Base-by-base conservation (phyloP, 2,888 invertebrate species). In the Colletes collaris region DNA sequence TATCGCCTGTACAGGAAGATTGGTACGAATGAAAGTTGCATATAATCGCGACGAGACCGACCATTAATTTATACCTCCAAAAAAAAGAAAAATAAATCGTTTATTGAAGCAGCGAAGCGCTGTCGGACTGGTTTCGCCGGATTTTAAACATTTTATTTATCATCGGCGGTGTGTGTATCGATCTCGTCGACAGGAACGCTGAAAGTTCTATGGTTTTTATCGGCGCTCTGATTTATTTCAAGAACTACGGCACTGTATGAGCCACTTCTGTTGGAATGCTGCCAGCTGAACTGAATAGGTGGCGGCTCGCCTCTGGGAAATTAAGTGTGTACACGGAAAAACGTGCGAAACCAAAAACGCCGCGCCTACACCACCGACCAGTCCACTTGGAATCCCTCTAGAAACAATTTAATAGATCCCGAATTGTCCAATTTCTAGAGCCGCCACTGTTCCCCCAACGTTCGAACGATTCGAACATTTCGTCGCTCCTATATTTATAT, bases 281-380 rank as follows among this genome's bases (percentile, higher is more conserved):
- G 84, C 82, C 82, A 83, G 67, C 56, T 67, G 76, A 73, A 76
- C 81, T 72, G 76, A 76, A 83, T 80, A 76, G 68, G 56, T 60
- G 59, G 49, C 59, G 69, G 69, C 68, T 79, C 76, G 84, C 84
- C 82, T 83, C 82, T 84, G 84, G 84, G 82, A 83, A 83, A 83
- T 83, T 83, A 83, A 83, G 84, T 67, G 76, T 68, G 64, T 81
- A 62, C 59, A 64, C 60, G 84, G 63, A 69, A 82, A 80, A 84
- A 84, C 76, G 72, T 60, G 72, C 69, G 80, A 83, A 82, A 83
- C 66, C 69, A 49, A 75, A 67, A 83, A 63, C 69, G 84, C 72
- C 75, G 63, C 59, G 72, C 67, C 77, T 59, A 69, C 66, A 55
- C 10, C 35, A 35, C 60, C 11, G 46, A 10, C 53, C 8, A 19